Evolutionary conservation across 2,888 invertebrate genomes (phyloP), one percentile per base, ranked within the genome.

Genomic region (Drosophila dives): DNA sequence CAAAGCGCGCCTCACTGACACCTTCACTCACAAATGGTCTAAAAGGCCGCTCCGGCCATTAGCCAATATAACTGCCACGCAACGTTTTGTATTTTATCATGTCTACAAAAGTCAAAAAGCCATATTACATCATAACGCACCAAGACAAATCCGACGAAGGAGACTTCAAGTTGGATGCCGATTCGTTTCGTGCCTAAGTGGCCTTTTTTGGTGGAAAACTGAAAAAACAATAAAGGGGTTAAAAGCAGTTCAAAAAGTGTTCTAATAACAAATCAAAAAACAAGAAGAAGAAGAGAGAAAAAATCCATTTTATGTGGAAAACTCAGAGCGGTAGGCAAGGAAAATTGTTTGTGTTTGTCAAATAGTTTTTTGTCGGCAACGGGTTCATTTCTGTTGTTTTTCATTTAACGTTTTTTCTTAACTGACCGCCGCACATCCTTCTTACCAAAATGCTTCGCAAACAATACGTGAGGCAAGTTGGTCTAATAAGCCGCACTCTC

Each of bases 41-140:
- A 82, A 85, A 86, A 85, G 86, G 87, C 89, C 87, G 85, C 85
- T 29, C 71, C 56, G 70, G 87, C 87, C 90, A 90, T 90, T 87
- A 87, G 90, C 87, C 90, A 87, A 87, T 86, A 90, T 86, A 90
- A 85, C 86, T 80, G 86, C 88, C 85, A 89, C 85, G 85, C 85
- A 83, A 82, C 87, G 89, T 87, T 88, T 86, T 90, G 88, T 90
- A 86, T 86, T 86, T 86, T 90, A 86, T 90, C 90, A 90, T 86
- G 86, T 86, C 86, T 90, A 86, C 86, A 86, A 86, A 86, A 86
- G 86, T 86, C 86, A 88, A 83, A 86, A 86, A 86, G 90, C 86
- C 81, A 90, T 90, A 89, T 86, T 86, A 90, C 86, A 89, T 86
- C 86, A 86, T 86, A 88, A 78, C 71, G 78, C 80, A 79, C 71